phyloP scores from a whole-genome alignment of 2,888 invertebrate genomes.

The Chironomus riparius region DNA sequence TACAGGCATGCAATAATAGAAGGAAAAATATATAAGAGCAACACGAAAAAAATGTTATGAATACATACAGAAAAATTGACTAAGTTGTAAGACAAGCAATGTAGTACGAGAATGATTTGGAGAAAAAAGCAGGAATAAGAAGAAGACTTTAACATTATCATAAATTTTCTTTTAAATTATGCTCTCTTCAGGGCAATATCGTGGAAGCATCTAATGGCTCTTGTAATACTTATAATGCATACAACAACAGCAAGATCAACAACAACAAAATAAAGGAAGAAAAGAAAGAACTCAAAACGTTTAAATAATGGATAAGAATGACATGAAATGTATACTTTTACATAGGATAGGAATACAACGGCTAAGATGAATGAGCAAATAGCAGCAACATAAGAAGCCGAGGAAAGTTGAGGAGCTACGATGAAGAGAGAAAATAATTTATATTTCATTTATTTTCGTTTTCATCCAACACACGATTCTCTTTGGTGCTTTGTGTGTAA shows the following conservation, averaged over 20 bases:
- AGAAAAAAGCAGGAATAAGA: background rate
- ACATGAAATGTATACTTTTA: background rate
- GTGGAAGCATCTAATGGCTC: constrained; percentile 22
- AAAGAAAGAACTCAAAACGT: constrained; percentile 2
- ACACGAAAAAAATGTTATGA: too few relatives aligned
- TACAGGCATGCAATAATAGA: too few relatives aligned
- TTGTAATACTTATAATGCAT: constrained; percentile 19
- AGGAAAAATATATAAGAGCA: too few relatives aligned
- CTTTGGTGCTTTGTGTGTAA: too few relatives aligned
- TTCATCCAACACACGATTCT: background rate
- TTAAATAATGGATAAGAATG: constrained; percentile 26
- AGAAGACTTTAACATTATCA: constrained; percentile 17
- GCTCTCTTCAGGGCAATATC: constrained; percentile 14
- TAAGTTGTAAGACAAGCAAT: background rate
- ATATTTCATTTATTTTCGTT: background rate
- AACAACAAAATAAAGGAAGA: background rate
- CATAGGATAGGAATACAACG: too few relatives aligned
- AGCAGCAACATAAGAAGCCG: background rate
- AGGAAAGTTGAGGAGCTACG: background rate
- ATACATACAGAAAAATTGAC: background rate
- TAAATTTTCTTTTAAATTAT: constrained; percentile 21
- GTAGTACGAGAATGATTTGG: too few relatives aligned
- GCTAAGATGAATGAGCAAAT: background rate
- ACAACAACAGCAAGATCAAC: background rate
- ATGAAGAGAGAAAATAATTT: background rate